A percentile compares a stretch with the other conserved stretches of the same genome.
Conservation (phyloP, 2,888 invertebrate species). For the Penaeus monodon region DNA sequence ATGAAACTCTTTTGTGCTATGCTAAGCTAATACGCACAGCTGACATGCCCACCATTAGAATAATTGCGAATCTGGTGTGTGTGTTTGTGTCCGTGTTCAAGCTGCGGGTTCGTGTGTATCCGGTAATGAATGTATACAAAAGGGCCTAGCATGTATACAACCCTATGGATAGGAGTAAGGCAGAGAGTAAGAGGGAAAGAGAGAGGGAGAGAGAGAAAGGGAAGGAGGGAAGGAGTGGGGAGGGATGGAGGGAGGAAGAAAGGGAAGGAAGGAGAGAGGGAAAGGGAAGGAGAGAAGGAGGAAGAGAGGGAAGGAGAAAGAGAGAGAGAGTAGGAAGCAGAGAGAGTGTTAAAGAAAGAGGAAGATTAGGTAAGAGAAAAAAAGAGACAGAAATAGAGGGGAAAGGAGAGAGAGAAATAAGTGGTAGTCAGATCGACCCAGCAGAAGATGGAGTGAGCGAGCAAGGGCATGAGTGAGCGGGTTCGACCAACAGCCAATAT, state of each 20-base stretch:
- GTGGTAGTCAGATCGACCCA: too few relatives aligned
- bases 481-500: neutral
- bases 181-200: neutral
- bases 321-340: neutral
- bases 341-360: neutral
- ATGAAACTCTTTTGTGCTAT: neutral
- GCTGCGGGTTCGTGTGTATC: neutral
- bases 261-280: neutral
- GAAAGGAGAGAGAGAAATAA: neutral
- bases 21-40: too few relatives aligned
- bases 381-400: conserved; percentile 1
- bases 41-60: too few relatives aligned
- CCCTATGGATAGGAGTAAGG: neutral
- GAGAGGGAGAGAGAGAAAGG: rapidly evolving
- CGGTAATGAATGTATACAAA: neutral
- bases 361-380: neutral
- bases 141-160: too few relatives aligned
- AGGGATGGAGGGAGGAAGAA: neutral
- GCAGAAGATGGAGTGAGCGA: too few relatives aligned
- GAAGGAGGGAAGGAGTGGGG: neutral
- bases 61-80: neutral
- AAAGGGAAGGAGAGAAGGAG: neutral
- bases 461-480: neutral
- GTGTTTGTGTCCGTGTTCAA: neutral
- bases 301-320: neutral